Conservation (phyloP, 1,140 invertebrate species). For the Penaeus vannamei region DNA sequence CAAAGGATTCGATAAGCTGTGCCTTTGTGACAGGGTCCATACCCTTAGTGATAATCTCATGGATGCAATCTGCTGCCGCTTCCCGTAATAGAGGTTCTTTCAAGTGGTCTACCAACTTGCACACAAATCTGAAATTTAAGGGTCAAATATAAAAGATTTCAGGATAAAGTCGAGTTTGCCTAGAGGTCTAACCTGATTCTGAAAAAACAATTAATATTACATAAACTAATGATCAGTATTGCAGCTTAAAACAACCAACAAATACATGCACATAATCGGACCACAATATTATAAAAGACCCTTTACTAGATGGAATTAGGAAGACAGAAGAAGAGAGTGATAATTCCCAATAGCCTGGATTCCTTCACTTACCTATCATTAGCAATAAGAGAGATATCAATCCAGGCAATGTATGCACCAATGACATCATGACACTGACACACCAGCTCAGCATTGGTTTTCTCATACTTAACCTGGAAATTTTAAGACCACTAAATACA, state of each 20-base stretch:
- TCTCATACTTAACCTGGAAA: slow-evolving; percentile 73
- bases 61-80: slow-evolving; percentile 76
- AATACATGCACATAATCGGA: too few species aligned
- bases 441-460: slow-evolving; percentile 72
- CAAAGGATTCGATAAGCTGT: slow-evolving; percentile 76
- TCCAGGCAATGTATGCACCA: slow-evolving; percentile 77
- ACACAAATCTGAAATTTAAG: slow-evolving; percentile 72
- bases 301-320: neutral
- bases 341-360: neutral
- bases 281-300: too few species aligned
- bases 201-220: too few species aligned
- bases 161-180: too few species aligned
- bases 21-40: slow-evolving; percentile 77
- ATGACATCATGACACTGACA: slow-evolving; percentile 76
- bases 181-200: too few species aligned
- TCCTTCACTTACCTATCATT: slow-evolving; percentile 71
- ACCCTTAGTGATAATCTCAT: slow-evolving; percentile 76
- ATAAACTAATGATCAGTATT: too few species aligned
- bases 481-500: slow-evolving; percentile 41
- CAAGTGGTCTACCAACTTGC: slow-evolving; percentile 74
- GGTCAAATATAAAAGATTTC: neutral
- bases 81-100: slow-evolving; percentile 72
- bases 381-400: slow-evolving; percentile 77
- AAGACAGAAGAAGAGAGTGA: neutral
- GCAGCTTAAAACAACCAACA: too few species aligned